Conservation (phyloP, 2,797 vertebrate genomes). For the Lateolabrax maculatus region DNA sequence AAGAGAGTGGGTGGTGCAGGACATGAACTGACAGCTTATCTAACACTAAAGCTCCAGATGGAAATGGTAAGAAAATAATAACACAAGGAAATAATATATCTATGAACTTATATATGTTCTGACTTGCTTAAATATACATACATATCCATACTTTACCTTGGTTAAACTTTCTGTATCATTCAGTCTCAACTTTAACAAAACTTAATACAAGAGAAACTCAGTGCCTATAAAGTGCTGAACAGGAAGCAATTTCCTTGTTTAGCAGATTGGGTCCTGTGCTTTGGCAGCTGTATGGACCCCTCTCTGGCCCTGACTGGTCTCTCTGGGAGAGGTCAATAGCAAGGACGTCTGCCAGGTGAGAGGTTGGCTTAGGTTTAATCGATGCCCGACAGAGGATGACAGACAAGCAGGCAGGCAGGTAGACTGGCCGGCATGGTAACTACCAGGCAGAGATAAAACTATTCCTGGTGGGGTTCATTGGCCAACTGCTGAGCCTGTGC, state of each 20-base stretch:
- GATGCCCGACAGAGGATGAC: conserved; percentile 54
- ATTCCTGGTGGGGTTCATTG: conserved; percentile 69
- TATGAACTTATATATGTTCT: not conserved
- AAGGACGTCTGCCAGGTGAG: conserved; percentile 75
- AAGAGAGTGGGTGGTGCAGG: conserved; percentile 45
- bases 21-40: conserved; percentile 55
- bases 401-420: conserved; percentile 47
- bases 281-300: conserved; percentile 59
- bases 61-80: conserved; percentile 7
- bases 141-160: not conserved
- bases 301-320: conserved; percentile 53
- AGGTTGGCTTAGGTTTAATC: conserved; percentile 75
- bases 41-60: conserved; percentile 32
- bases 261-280: conserved; percentile 50
- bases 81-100: conserved; percentile 11
- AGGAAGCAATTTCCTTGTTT: conserved; percentile 49
- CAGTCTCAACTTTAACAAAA: conserved; percentile 24
- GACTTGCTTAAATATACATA: not conserved
- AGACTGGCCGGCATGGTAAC: conserved; percentile 58
- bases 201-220: conserved; percentile 30
- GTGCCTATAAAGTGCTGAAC: conserved; percentile 35
- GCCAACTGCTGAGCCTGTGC: conserved; percentile 67
- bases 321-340: conserved; percentile 72
- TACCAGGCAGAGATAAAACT: conserved; percentile 70
- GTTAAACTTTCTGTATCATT: conserved; percentile 1